Conservation (phyloP, 2,113 vertebrate genomes). For the Synchiropus splendidus region DNA sequence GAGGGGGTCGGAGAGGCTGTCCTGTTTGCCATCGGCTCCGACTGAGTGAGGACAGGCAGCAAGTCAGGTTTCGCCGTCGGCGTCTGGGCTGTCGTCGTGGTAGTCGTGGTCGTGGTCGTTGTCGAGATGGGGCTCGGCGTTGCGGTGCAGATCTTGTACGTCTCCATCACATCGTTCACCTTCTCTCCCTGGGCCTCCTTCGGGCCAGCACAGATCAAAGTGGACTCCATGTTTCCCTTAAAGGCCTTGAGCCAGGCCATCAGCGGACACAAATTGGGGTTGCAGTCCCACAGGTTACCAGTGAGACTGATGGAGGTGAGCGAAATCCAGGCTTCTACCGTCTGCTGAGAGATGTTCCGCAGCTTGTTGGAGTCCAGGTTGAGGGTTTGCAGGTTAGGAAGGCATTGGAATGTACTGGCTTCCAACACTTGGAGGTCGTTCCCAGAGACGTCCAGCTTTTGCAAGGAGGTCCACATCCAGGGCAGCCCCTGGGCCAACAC, state of each 20-base stretch:
- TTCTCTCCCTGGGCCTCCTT: conserved; percentile 92
- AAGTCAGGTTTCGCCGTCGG: conserved; percentile 66
- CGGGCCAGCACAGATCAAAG: conserved; percentile 90
- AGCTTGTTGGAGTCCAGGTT: conserved; percentile 97
- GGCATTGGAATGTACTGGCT: conserved; percentile 83
- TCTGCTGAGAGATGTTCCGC: conserved; percentile 89
- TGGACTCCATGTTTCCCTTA: conserved; percentile 87
- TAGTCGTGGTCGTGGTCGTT: conserved; percentile 36
- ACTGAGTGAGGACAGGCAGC: conserved; percentile 70
- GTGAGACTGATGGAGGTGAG: conserved; percentile 90
- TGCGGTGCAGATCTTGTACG: conserved; percentile 80
- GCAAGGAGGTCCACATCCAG: conserved; percentile 96
- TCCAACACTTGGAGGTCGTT: conserved; percentile 86
- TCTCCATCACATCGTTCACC: conserved; percentile 86
- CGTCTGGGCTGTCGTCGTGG: conserved; percentile 66
- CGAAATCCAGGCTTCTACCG: conserved; percentile 86
- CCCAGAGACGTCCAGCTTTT: conserved; percentile 94
- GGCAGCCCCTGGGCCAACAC: conserved; percentile 84
- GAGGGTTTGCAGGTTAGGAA: conserved; percentile 90
- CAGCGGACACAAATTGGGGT: conserved; percentile 85
- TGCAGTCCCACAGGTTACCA: conserved; percentile 93
- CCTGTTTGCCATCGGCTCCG: conserved; percentile 48
- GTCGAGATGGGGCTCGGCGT: conserved; percentile 70
- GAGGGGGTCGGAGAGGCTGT: conserved; percentile 59
- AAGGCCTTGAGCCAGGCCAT: conserved; percentile 90